Evolutionary conservation across 2,797 vertebrate genomes (phyloP).

Genomic region (Tenualosa thibaudeaui): DNA sequence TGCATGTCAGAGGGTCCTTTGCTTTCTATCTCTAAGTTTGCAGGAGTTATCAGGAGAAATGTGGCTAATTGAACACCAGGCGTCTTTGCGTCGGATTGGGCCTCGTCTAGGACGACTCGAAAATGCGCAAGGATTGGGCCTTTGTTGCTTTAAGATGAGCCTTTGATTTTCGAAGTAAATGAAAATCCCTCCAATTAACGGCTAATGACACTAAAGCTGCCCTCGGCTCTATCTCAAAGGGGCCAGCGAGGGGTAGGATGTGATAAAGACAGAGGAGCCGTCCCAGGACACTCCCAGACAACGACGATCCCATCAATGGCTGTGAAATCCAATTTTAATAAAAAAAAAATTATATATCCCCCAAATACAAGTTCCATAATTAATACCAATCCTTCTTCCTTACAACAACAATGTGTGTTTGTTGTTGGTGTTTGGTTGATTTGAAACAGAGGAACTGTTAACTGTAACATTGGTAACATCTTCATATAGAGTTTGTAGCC

Average conservation of each 20-base stretch:
- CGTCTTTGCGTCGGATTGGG: not conserved
- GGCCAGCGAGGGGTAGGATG: not conserved
- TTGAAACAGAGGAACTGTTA: not conserved
- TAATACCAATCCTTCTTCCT: not conserved
- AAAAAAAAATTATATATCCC: not conserved
- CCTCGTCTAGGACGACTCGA: not conserved
- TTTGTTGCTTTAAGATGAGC: constrained; percentile 43
- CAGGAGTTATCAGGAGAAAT: constrained; percentile 1
- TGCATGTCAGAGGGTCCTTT: constrained; percentile 12
- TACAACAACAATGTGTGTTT: not conserved
- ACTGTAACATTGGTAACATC: not conserved
- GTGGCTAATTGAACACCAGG: not conserved
- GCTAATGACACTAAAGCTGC: constrained; percentile 28
- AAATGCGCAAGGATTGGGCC: constrained; percentile 15
- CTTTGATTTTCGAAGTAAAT: constrained; percentile 37
- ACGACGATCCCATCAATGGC: constrained; percentile 14
- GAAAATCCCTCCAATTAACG: constrained; percentile 30
- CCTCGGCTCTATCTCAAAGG: not conserved
- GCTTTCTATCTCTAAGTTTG: constrained; percentile 4
- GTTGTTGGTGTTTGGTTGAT: not conserved
- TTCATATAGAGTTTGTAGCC: not conserved
- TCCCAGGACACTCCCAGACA: not conserved
- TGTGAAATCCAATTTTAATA: not conserved
- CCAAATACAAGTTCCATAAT: not conserved
- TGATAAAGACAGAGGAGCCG: not conserved